phyloP scores from a whole-genome alignment of 2,888 invertebrate species.

The Cordylochernes scorpioides region DNA sequence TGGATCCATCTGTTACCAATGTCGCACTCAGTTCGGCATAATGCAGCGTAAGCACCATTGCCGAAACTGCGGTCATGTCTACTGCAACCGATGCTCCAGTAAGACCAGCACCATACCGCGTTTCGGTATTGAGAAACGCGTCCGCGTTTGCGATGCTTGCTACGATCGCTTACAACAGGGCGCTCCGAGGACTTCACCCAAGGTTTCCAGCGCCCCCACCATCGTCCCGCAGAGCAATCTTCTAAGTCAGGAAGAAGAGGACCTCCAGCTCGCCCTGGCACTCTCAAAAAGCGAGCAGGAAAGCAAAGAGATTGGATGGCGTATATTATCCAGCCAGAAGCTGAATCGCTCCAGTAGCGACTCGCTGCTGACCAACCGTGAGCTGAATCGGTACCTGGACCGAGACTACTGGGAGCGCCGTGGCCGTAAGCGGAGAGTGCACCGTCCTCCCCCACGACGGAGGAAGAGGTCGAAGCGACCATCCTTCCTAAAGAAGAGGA shows the following conservation, averaged over 20 bases:
- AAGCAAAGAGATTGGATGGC: slow-evolving; percentile 15
- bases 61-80: slow-evolving; percentile 90
- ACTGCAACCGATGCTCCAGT: slow-evolving; percentile 71
- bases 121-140: slow-evolving; percentile 93
- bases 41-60: slow-evolving; percentile 83
- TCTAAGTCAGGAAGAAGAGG: slow-evolving; percentile 87
- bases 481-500: too few relatives aligned
- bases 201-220: too few relatives aligned
- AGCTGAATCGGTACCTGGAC: too few relatives aligned
- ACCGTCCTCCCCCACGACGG: too few relatives aligned
- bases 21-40: slow-evolving; percentile 54
- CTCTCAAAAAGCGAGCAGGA: slow-evolving; percentile 95
- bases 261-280: slow-evolving; percentile 78
- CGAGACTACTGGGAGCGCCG: too few relatives aligned
- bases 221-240: too few relatives aligned
- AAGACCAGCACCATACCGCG: slow-evolving; percentile 73
- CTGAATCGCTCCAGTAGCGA: too few relatives aligned
- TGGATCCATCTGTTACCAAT: slow-evolving; percentile 77
- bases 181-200: too few relatives aligned
- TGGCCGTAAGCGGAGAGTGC: too few relatives aligned
- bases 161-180: slow-evolving; percentile 39
- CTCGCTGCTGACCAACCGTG: too few relatives aligned
- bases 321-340: too few relatives aligned
- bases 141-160: slow-evolving; percentile 88
- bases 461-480: too few relatives aligned